These are phyloP conservation scores for Alethe diademata DNA, from an alignment of 2,113 vertebrate genomes.

Conservation along the genomic window DNA sequence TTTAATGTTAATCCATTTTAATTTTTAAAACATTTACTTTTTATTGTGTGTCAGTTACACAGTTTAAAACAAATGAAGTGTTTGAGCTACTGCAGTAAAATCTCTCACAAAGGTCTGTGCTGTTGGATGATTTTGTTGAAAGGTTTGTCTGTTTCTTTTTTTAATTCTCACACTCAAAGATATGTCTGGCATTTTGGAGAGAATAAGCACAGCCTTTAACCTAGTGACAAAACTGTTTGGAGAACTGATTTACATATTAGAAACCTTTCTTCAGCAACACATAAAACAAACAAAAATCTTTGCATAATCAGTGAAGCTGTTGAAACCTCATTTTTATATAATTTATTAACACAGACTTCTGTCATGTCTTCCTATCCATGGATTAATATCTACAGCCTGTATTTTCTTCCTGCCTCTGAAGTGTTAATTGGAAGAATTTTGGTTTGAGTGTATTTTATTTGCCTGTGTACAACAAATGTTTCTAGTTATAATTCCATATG, in stretches of 20 bases:
- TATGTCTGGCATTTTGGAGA: constrained; percentile 48
- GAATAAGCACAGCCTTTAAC: constrained; percentile 37
- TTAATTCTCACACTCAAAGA: constrained; percentile 30
- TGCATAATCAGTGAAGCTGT: not conserved
- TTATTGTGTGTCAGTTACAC: not conserved
- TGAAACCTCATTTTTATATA: not conserved
- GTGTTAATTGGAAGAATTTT: not conserved
- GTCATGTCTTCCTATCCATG: not conserved
- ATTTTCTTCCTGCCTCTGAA: not conserved
- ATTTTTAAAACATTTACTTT: not conserved
- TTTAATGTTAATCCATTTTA: not conserved
- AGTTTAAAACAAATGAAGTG: not conserved
- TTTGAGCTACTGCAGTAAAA: not conserved
- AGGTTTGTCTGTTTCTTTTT: constrained; percentile 49
- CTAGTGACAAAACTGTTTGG: not conserved
- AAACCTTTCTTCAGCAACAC: not conserved
- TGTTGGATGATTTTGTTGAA: not conserved
- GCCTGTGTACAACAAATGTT: not conserved
- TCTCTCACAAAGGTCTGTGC: not conserved
- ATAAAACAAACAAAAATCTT: not conserved
- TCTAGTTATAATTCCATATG: not conserved
- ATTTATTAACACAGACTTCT: not conserved
- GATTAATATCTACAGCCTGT: not conserved
- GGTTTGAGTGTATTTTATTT: not conserved
- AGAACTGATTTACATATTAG: not conserved